Base-by-base conservation (phyloP, 2,888 invertebrate genomes). In the Parascotia fuliginaria region DNA sequence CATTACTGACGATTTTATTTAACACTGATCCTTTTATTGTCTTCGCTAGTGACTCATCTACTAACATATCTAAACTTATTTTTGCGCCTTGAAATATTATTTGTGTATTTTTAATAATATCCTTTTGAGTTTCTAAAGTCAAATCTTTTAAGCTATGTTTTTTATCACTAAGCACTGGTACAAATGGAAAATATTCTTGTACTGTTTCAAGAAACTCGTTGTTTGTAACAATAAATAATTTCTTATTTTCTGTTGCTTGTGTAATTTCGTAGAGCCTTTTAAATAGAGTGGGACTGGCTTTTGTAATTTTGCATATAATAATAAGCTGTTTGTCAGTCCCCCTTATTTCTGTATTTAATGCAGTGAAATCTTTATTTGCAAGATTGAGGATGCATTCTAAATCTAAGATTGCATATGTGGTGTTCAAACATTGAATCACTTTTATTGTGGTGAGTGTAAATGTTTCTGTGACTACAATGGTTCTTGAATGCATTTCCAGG, bases 11-110 rank as follows among this genome's bases (percentile, higher is more conserved):
- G 42, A 49, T 46, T 44, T 42, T 42, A 11, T 19, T 19, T 19
- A 19, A 19, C 5, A 19, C 19, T 19, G 5, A 2, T 5, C 19
- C 19, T 3, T 5, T 2, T 19, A 19, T 19, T n/a, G n/a, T n/a
- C 27, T 22, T 33, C 9, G 6, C 15, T 7, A 38, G 11, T 12
- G 52, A 52, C 9, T 12, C 2, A 11, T 36, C 24, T 1, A 6
- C 7, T 6, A 24, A 7, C 3, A 24, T 6, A 22, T 42, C 13
- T 2, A 42, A 31, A 12, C 3, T 33, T 3, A 42, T 14, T 29
- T 22, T 9, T 22, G 22, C 11, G 2, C 39, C 46, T 39, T 52
- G 52, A 13, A 46, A 52, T 29, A 42, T 29, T 0, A 52, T 31
- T 34, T 46, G 9, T 11, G 24, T 9, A 9, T 34, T 31, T 22